These are phyloP conservation scores for Rhynchomys soricoides DNA, from an alignment of 2,113 vertebrate genomes.

Conservation along the genomic window DNA sequence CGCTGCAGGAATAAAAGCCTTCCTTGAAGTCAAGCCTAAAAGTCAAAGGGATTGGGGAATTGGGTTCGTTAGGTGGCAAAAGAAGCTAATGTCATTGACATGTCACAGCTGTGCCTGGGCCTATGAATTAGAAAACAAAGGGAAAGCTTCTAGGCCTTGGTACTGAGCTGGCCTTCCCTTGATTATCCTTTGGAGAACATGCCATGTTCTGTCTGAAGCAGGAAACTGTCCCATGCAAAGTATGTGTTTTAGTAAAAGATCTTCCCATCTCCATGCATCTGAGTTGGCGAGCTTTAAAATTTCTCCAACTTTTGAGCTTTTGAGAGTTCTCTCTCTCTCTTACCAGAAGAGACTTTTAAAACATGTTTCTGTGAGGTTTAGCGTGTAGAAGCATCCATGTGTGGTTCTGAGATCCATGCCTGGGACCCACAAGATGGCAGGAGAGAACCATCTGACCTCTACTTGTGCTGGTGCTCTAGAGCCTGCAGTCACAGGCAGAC, in stretches of 20 bases:
- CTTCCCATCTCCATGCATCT: neutral
- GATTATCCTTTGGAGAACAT: neutral
- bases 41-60: neutral
- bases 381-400: neutral
- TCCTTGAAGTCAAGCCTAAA: neutral
- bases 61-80: neutral
- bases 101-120: neutral
- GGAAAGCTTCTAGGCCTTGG: neutral
- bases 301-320: too few relatives aligned
- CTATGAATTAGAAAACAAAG: neutral
- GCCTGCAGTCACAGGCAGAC: neutral
- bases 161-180: conserved; percentile 20
- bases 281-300: neutral
- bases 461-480: neutral
- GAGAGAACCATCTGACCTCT: neutral
- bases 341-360: neutral
- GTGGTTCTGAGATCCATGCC: neutral
- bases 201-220: neutral
- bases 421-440: neutral
- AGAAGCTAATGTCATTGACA: neutral
- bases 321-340: conserved; percentile 27
- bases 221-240: neutral
- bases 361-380: neutral
- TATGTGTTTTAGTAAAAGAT: neutral
- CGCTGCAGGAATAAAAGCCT: conserved; percentile 16